Base-by-base conservation (phyloP, 92 coral and sea anemone species). In the Phymanthus crucifer region DNA sequence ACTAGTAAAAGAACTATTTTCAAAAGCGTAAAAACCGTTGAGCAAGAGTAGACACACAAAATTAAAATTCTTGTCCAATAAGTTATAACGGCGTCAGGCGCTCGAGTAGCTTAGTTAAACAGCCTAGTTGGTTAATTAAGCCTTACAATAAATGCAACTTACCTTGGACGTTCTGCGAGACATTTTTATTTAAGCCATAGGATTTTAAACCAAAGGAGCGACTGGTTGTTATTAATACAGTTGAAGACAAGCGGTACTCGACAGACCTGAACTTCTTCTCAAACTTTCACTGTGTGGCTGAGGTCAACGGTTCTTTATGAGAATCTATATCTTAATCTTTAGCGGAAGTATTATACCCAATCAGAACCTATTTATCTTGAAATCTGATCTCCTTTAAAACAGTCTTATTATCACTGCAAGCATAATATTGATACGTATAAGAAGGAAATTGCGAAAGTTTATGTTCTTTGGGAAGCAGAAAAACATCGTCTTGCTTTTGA, bases 161-260 rank as follows among this genome's bases (percentile, higher is more conserved):
- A 77, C 81, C 81, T 77, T 77, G 32, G 35, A 21, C n/a, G 38
- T 77, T 64, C 37, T 77, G 32, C 38, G 24, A 43, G 35, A 69
- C 81, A 77, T 77, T 77, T 77, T 77, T 72, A 37, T 50, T 77
- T 50, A 77, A 65, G 35, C 72, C 81, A 77, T 77, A 64, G 79
- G 67, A 14, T 61, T 35, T n/a, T 18, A 29, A 64, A 43, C 58
- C 68, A 61, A 36, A 61, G 81, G 56, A 77, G 26, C 27, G 32
- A 11, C n/a, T 21, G 18, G 16, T 71, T 31, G 54, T 29, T n/a
- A 33, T 40, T 27, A 21, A 61, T 61, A 24, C 34, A 27, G 29
- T 18, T 61, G 32, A 61, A 61, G 68, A 61, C 68, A 61, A 61
- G 34, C 68, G 68, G 1, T 61, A 27, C 34, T 61, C 68, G 68